Evolutionary conservation across 2,113 vertebrate species (phyloP).

Genomic region (Pelvicachromis taeniatus): DNA sequence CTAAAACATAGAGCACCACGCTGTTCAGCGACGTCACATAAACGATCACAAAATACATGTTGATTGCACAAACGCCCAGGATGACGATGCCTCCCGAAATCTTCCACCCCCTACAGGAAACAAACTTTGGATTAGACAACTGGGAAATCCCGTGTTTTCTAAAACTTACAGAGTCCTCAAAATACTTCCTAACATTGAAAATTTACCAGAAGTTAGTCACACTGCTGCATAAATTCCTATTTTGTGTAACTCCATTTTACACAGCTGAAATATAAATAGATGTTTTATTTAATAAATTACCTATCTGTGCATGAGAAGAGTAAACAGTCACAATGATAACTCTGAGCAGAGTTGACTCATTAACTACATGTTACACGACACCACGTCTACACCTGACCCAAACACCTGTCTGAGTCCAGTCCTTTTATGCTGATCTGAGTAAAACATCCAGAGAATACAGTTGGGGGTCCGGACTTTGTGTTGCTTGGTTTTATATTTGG

Average conservation of each 20-base stretch:
- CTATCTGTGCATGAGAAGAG: background rate
- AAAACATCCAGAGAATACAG: background rate
- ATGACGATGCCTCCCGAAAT: constrained; percentile 81
- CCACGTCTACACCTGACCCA: background rate
- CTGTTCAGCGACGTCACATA: constrained; percentile 83
- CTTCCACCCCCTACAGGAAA: constrained; percentile 80
- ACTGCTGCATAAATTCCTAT: background rate
- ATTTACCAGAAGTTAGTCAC: background rate
- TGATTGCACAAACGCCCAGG: constrained; percentile 85
- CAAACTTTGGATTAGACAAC: background rate
- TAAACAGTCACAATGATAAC: background rate
- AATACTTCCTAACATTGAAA: background rate
- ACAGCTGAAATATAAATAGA: background rate
- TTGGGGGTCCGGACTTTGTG: background rate
- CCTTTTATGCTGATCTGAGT: background rate
- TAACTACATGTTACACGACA: background rate
- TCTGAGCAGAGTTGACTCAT: background rate
- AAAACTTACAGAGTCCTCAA: background rate
- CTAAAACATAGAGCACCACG: constrained; percentile 77
- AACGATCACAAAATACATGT: constrained; percentile 91
- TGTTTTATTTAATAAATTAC: background rate
- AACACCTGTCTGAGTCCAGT: background rate
- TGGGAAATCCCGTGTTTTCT: background rate
- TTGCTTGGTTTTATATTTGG: background rate
- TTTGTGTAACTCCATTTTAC: background rate